Evolutionary conservation across 1,140 invertebrate genomes (phyloP), one percentile per base, ranked within the genome.

Genomic region (Microplitis demolitor): DNA sequence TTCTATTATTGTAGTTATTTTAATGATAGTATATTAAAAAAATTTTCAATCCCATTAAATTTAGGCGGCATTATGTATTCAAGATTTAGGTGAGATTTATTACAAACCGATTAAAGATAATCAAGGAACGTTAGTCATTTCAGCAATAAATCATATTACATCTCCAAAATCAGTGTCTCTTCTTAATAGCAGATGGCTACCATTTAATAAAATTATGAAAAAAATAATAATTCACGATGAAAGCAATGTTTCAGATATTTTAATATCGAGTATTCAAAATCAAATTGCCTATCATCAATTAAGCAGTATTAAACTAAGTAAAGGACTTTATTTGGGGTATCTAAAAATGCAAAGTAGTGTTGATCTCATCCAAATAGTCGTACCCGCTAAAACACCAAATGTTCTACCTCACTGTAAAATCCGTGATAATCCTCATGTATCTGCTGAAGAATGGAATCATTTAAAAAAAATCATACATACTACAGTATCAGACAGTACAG

Each of bases 341-440:
- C 88, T 99, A 56, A 98, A 99, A 83, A 92, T 98, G 89, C 95
- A 97, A 79, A 97, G 95, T 78, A 97, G 96, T 4, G 94, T 98
- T 63, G 97, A 99, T 84, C 90, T 95, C 3, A 95, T 99, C 45
- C 92, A 96, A 79, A 92, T 99, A n/a, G 91, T 98, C 2, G 97
- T 98, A 14, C 94, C 96, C 0, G 89, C 93, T 39, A 94, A 95
- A 80, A 92, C 93, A 0, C 97, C 97, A 8, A 98, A 98, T 85
- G 93, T 98, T 74, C 89, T 98, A 75, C 97, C 97, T 3, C 94
- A 97, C 86, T 93, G 92, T 71, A 96, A 97, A 84, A 92, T 99
- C 61, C 89, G 97, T 66, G 95, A 97, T 76, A 98, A 98, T 88
- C 94, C 97, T 3, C 97, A 98, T 83, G 95, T 99, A 0, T 97